Evolutionary conservation across 2,888 invertebrate species (phyloP), one percentile per base, ranked within the genome.

Genomic region (Cremastobaeus sp.): DNA sequence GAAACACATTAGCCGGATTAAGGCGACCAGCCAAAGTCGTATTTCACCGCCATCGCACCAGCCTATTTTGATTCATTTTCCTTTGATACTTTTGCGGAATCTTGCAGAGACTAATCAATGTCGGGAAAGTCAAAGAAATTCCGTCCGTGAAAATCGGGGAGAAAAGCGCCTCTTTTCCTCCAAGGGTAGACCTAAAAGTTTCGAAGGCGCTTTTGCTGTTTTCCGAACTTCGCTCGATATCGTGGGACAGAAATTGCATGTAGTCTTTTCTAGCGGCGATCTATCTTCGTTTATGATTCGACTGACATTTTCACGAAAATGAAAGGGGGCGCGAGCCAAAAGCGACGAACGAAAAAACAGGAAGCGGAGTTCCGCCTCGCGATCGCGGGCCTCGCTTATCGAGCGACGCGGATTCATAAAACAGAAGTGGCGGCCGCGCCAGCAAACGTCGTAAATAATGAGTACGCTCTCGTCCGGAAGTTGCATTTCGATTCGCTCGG

Each of bases 401-500:
- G 73, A 57, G 62, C 73, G 59, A 68, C 57, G 48, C 52, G 68
- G 69, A 68, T 74, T 68, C 52, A 74, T 64, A 64, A 74, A 69
- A 74, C 73, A 68, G 64, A 68, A 62, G 68, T 62, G 50, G 35
- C 69, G 54, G 62, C 39, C 48, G 28, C 62, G 47, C 69, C 60
- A 55, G 60, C 21, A 55, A 35, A 50, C 47, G 43, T 69, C 74
- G 65, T 74, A 74, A 70, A 74, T 74, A 74, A 74, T 74, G 66
- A 65, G 45, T 60, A 59, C 39, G 28, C 39, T 59, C 35, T 39
- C 50, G 69, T 59, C 64, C 64, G 69, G 69, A 74, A 74, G 74
- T 64, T 59, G 57, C 69, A 34, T 59, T 68, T 65, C 74, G 74
- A 74, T 74, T 74, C 74, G 68, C 74, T 74, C 69, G 64, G 59